These are phyloP conservation scores for Pachycephala philippinensis DNA, from an alignment of 2,113 vertebrate species.

Conservation along the genomic window DNA sequence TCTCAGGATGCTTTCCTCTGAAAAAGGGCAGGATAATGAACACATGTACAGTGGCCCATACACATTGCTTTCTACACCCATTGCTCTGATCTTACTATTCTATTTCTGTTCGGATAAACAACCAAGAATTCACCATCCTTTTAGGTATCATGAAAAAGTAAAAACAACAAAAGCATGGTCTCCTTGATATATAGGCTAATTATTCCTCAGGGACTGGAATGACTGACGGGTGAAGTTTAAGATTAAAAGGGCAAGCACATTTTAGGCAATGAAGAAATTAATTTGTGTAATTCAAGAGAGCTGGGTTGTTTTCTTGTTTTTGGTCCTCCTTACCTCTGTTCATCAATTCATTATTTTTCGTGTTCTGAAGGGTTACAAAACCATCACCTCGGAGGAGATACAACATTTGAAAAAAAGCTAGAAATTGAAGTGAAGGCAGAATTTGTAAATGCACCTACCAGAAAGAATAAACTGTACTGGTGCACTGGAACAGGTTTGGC, in stretches of 20 bases:
- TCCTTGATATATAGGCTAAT: neutral
- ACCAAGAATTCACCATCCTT: neutral
- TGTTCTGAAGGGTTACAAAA: neutral
- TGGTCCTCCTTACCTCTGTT: neutral
- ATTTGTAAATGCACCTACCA: neutral
- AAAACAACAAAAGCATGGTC: neutral
- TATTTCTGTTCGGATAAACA: neutral
- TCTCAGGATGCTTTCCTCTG: neutral
- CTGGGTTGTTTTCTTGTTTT: neutral
- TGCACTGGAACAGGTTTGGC: neutral
- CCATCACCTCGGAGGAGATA: neutral
- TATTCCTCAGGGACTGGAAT: neutral
- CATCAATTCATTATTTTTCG: neutral
- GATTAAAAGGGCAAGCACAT: constrained; percentile 13
- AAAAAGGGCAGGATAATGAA: neutral
- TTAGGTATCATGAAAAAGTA: neutral
- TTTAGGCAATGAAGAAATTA: neutral
- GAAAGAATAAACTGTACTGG: neutral
- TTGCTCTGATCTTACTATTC: neutral
- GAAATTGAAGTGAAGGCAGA: neutral
- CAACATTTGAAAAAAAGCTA: neutral
- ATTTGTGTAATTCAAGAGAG: neutral
- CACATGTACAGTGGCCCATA: neutral
- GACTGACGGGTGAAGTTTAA: constrained; percentile 20
- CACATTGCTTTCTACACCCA: neutral